Evolutionary conservation across 2,113 vertebrate species (phyloP).

Genomic region (Monarcha castaneiventris): DNA sequence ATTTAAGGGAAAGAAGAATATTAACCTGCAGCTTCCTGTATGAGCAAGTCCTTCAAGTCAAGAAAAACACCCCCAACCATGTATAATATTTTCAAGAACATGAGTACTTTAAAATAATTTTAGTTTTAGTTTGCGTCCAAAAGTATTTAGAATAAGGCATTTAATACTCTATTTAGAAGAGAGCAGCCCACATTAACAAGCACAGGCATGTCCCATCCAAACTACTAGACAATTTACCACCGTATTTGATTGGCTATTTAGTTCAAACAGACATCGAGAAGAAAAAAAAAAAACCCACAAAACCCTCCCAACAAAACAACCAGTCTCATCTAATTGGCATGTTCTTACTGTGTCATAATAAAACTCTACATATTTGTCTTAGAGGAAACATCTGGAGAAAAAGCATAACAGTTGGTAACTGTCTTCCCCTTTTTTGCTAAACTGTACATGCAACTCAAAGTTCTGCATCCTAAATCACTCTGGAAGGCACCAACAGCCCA

Average conservation of each 20-base stretch:
- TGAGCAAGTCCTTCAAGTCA: background rate
- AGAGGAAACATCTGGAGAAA: constrained; percentile 68
- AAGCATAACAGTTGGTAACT: constrained; percentile 6
- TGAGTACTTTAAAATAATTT: background rate
- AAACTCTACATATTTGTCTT: constrained; percentile 40
- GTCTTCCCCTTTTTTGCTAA: constrained; percentile 46
- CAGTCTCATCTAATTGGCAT: background rate
- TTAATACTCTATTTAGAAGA: background rate
- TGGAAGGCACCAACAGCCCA: background rate
- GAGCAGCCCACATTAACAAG: background rate
- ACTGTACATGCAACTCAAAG: background rate
- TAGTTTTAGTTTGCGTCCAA: background rate
- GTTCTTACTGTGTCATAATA: constrained; percentile 47
- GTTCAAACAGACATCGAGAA: background rate
- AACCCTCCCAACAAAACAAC: background rate
- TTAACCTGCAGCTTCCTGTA: background rate
- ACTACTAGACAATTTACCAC: background rate
- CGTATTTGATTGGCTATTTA: background rate
- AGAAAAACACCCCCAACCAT: background rate
- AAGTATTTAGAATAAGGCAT: background rate
- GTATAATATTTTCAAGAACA: background rate
- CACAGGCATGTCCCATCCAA: background rate
- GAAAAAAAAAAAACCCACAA: background rate
- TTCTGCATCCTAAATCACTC: background rate
- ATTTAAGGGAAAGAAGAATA: background rate